phyloP scores from a whole-genome alignment of 2,888 invertebrate species.

The Sphaeridia pumilis region DNA sequence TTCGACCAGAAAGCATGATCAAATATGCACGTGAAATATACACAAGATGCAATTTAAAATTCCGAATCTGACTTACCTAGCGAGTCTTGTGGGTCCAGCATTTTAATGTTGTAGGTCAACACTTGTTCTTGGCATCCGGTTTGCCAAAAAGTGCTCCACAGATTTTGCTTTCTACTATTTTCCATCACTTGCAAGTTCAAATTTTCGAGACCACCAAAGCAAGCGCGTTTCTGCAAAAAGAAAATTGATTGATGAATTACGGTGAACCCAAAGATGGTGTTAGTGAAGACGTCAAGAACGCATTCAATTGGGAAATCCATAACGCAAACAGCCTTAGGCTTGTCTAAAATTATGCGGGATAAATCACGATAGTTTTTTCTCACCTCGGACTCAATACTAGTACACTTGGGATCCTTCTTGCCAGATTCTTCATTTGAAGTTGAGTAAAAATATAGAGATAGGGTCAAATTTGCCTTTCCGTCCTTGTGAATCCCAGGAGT shows the following conservation, averaged over 20 bases:
- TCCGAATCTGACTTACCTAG: too few relatives aligned
- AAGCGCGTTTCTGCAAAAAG: slow-evolving; percentile 22
- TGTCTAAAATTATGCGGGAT: neutral
- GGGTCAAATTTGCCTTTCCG: slow-evolving; percentile 13
- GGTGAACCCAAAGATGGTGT: too few relatives aligned
- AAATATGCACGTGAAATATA: too few relatives aligned
- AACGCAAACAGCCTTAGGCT: neutral
- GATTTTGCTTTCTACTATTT: slow-evolving; percentile 23
- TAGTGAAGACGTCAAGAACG: neutral
- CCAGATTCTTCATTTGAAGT: neutral
- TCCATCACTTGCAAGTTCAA: slow-evolving; percentile 29
- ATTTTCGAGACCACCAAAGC: slow-evolving; percentile 23
- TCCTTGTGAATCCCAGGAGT: slow-evolving; percentile 6
- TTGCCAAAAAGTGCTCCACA: too few relatives aligned
- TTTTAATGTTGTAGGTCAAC: too few relatives aligned
- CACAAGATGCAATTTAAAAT: too few relatives aligned
- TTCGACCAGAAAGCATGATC: too few relatives aligned
- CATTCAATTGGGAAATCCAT: neutral
- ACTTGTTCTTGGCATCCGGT: too few relatives aligned
- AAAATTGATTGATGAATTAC: too few relatives aligned
- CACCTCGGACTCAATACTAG: neutral
- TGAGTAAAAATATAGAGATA: slow-evolving; percentile 11
- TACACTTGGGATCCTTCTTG: neutral
- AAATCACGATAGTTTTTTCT: neutral
- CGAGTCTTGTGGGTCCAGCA: too few relatives aligned